Percentiles rank a stretch among this genome's conserved stretches.
Evolutionary conservation across 2,888 invertebrate genomes (phyloP).

Genomic region (Thecophora atra): DNA sequence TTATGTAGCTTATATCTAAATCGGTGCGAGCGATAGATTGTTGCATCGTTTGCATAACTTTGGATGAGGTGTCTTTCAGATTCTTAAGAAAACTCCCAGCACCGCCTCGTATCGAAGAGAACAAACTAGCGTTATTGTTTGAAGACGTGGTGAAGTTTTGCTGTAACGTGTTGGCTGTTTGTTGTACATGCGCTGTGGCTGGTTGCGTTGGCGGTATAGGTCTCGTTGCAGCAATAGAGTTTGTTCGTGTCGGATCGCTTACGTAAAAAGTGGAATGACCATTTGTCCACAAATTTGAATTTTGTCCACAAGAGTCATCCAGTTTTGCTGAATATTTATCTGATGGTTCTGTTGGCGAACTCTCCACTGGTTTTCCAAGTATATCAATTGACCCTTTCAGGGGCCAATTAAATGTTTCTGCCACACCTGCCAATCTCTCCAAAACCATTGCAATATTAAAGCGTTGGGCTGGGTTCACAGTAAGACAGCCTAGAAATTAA

Average conservation of each 20-base stretch:
- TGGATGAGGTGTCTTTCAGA: slow-evolving; percentile 93
- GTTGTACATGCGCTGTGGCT: slow-evolving; percentile 40
- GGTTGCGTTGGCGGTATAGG: slow-evolving; percentile 44
- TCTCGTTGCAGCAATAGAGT: slow-evolving; percentile 17
- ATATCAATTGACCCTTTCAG: slow-evolving; percentile 77
- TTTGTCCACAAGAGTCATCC: neutral
- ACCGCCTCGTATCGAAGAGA: slow-evolving; percentile 89
- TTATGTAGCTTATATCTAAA: slow-evolving; percentile 91
- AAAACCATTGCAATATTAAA: slow-evolving; percentile 81
- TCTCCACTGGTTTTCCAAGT: slow-evolving; percentile 59
- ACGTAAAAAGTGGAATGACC: slow-evolving; percentile 55
- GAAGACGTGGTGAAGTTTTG: slow-evolving; percentile 44
- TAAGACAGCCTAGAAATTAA: slow-evolving; percentile 71
- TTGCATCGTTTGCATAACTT: slow-evolving; percentile 96
- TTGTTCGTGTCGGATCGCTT: slow-evolving; percentile 46
- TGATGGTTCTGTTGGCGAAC: slow-evolving; percentile 51
- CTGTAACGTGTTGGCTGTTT: slow-evolving; percentile 35
- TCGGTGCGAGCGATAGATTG: slow-evolving; percentile 89
- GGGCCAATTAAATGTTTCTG: slow-evolving; percentile 84
- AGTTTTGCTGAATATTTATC: slow-evolving; percentile 18
- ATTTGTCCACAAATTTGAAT: slow-evolving; percentile 21
- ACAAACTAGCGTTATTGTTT: slow-evolving; percentile 70
- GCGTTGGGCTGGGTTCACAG: slow-evolving; percentile 84
- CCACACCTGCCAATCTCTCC: slow-evolving; percentile 87
- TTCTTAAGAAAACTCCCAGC: slow-evolving; percentile 94